Base-by-base conservation (phyloP, 2,888 invertebrate genomes). In the Synanthedon formicaeformis region DNA sequence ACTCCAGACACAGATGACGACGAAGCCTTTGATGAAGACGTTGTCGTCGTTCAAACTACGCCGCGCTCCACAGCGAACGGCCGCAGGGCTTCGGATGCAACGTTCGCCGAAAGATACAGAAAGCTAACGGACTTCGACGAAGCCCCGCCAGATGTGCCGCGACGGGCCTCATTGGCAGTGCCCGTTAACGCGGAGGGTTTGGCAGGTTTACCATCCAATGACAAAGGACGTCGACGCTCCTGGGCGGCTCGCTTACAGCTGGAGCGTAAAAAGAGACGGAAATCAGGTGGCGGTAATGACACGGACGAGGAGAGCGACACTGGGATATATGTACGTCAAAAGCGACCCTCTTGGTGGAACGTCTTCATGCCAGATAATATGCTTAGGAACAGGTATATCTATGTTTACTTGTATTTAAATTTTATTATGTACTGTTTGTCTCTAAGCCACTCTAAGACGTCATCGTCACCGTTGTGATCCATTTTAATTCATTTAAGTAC, bases 321-420 rank as follows among this genome's bases (percentile, higher is more conserved):
- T 62, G 87, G 74, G 61, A 76, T 65, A 57, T 90, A 88, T 68
- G 82, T 87, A 45, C 83, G 92, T 34, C 91, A 94, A 75, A 94
- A 94, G 75, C 88, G 94, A 57, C 92, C 92, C 45, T 95, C 94
- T 45, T 96, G 95, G 95, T 96, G 95, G 95, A 95, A 94, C 76
- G 94, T 95, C 59, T 94, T 95, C 73, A 92, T 93, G 50, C 92
- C 93, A 51, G 94, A 95, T 65, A 92, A 91, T 68, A 90, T 90
- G 88, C 88, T 90, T 56, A 91, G 90, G 63, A 88, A 90, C 86
- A 93, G 92, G 92, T 93, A 85, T 60, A 51, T n/a, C 45, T 8
- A n/a, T 13, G 12, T 14, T 45, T 45, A 41, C 56, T 50, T 18
- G 60, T 55, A 55, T 40, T 56, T 53, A 16, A 50, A 49, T 14